These are phyloP conservation scores for Patella caerulea DNA, from an alignment of 2,888 invertebrate genomes.

Conservation along the genomic window DNA sequence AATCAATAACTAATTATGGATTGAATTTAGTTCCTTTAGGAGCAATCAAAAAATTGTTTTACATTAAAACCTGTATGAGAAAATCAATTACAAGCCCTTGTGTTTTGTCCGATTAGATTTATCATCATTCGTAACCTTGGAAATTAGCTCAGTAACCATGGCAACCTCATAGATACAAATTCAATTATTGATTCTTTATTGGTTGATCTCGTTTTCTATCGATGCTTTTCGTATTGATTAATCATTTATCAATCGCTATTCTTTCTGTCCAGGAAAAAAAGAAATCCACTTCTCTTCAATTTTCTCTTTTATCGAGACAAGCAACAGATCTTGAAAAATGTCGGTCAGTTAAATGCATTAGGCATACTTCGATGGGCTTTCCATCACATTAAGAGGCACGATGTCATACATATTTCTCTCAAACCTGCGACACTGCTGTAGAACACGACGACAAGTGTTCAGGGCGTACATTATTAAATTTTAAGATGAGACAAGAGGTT, in stretches of 20 bases:
- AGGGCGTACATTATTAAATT: too few species aligned
- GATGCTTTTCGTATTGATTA: constrained; percentile 24
- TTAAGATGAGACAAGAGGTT: too few species aligned
- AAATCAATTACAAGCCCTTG: constrained; percentile 12
- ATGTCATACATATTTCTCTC: too few species aligned
- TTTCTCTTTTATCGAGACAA: too few species aligned
- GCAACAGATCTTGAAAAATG: too few species aligned
- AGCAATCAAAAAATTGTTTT: constrained; percentile 12
- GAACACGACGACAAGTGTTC: too few species aligned
- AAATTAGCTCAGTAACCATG: constrained; percentile 24
- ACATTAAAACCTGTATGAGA: constrained; percentile 10
- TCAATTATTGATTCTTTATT: constrained; percentile 29
- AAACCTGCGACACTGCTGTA: too few species aligned
- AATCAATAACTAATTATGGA: constrained; percentile 13
- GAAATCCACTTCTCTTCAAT: too few species aligned
- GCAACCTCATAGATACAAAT: constrained; percentile 30
- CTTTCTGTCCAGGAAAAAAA: too few species aligned
- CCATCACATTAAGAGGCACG: too few species aligned
- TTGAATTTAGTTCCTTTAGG: constrained; percentile 13
- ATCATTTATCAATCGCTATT: constrained; percentile 12
- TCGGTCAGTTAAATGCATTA: too few species aligned
- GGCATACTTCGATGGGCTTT: too few species aligned
- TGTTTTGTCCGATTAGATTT: constrained; percentile 18
- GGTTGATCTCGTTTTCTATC: constrained; percentile 13
- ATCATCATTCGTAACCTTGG: constrained; percentile 25